Base-by-base conservation (phyloP, 2,113 vertebrate species). In the Misgurnus mizolepis region DNA sequence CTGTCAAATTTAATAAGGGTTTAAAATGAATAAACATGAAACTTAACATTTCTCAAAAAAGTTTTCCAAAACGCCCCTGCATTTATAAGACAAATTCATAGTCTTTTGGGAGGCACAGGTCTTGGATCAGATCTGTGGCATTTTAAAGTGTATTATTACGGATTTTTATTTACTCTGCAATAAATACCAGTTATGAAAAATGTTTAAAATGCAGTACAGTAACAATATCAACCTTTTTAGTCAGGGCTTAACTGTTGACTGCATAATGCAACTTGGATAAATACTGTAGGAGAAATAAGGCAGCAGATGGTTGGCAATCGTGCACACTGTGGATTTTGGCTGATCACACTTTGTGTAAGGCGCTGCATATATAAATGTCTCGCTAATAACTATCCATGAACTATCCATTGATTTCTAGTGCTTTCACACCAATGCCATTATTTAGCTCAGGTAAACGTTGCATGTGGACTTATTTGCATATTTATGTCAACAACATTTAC, bases 231-330 rank as follows among this genome's bases (percentile, higher is more conserved):
- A 45, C 7, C 4, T 45, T 47, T 9, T 7, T 9, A 47, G 9
- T 47, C 45, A 47, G 45, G 3, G 6, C 45, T 7, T 47, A 47
- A 5, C 5, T 7, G 8, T 47, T 5, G 45, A 47, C 45, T 7
- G 45, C 45, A 47, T 0, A 45, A 47, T 47, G 45, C 64, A 66
- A 66, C 14, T 66, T 66, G 7, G 64, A 66, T 66, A 43, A n/a
- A n/a, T 15, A 27, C 27, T 34, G 27, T n/a, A 47, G n/a, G 45
- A 47, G 45, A 47, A 22, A 67, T 12, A 49, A 10, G 18, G 43
- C 27, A 68, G 43, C 67, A 68, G 67, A 68, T 68, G 67, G 67
- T 49, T 43, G 22, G 67, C 67, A 68, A 49, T 68, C 67, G 27
- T 49, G 67, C 18, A 49, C 18, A 12, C 18, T 10, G 6, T 47